Base-by-base conservation (phyloP, 1,140 invertebrate species). In the Holotrichia oblita region DNA sequence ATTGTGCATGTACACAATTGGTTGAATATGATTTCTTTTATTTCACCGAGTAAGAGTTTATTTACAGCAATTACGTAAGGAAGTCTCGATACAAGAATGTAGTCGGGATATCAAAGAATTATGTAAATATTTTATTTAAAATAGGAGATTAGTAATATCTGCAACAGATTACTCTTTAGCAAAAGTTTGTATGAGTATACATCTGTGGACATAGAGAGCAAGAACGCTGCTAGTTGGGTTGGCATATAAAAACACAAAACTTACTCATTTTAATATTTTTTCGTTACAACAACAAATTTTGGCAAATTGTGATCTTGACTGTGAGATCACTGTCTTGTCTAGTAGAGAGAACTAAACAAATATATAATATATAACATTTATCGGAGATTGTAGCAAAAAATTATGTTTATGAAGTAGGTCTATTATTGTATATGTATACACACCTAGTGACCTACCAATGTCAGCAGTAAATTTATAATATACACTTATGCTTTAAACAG, bases 401-500 rank as follows among this genome's bases (percentile, higher is more conserved):
- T 64, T 64, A 64, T 64, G 61, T 64, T 64, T 20, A 64, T 64
- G 17, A 64, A 24, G 20, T 17, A 27, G 61, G n/a, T 64, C 61
- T 17, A 64, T 64, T 64, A 64, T 64, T n/a, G n/a, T n/a, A n/a
- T 20, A 64, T 17, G 24, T 20, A 22, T 64, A 64, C 61, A 64
- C 61, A 64, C 61, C 61, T 64, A 64, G 6, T 20, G 61, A 64
- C 61, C 61, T 64, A 64, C 4, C 61, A 64, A 64, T 64, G 61
- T 64, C 61, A 64, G 24, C 61, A 64, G 61, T 64, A 64, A 64
- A 64, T 64, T 64, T 64, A 64, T 64, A 64, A 64, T 64, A 20
- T 3, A 64, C 17, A 64, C 61, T 64, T 64, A 64, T 20, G 61
- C 61, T 64, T 20, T 64, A 64, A 64, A 64, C 10, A 64, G 61